phyloP scores from a whole-genome alignment of 2,888 invertebrate genomes.

The Eurytoma californica region DNA sequence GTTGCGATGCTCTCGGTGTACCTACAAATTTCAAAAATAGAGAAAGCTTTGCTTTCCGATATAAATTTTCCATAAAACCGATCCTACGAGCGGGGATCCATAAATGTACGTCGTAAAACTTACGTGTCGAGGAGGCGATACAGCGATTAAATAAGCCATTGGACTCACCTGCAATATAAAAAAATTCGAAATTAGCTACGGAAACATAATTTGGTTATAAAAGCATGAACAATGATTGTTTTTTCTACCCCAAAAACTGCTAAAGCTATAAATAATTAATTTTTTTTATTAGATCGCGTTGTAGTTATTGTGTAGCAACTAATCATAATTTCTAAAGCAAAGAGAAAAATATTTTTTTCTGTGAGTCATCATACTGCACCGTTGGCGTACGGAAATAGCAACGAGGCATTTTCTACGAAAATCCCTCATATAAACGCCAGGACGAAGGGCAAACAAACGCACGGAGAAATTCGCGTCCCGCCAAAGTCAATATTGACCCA shows the following conservation, averaged over 20 bases:
- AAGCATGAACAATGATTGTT: neutral
- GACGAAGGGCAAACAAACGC: constrained; percentile 2
- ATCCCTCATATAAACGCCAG: neutral
- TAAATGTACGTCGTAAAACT: neutral
- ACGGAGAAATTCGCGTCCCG: constrained; percentile 17
- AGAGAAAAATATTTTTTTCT: neutral
- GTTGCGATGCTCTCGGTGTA: neutral
- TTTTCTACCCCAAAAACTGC: neutral
- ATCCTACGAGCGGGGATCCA: neutral
- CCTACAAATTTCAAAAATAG: neutral
- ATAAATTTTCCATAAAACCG: neutral
- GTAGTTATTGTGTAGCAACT: neutral
- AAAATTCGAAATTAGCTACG: constrained; percentile 1
- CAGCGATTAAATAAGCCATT: too few species aligned
- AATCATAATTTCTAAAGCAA: neutral
- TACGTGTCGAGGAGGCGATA: neutral
- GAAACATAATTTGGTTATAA: neutral
- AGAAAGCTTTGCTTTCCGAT: neutral
- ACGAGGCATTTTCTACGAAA: neutral
- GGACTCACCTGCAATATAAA: constrained; percentile 38
- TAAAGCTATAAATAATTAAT: neutral
- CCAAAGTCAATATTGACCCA: constrained; percentile 51
- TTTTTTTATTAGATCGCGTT: neutral
- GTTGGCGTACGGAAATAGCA: neutral
- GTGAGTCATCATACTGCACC: neutral